Evolutionary conservation across 2,113 vertebrate genomes (phyloP).

Genomic region (Misgurnus mizolepis): DNA sequence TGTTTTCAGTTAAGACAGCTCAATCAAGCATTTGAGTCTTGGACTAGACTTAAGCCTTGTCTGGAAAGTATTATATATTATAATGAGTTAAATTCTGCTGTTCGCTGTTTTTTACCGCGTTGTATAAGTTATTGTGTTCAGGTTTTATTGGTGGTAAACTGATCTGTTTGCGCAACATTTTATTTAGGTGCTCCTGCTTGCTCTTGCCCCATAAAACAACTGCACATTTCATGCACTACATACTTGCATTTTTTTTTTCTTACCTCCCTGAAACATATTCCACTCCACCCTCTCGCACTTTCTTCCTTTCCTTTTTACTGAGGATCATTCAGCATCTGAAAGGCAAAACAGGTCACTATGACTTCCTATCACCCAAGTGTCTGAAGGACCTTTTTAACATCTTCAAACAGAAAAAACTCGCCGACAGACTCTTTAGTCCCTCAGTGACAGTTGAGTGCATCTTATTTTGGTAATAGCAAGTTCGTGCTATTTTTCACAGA

Average conservation of each 20-base stretch:
- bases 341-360: conserved; percentile 6
- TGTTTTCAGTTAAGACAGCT: too few species aligned
- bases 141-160: too few species aligned
- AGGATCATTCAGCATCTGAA: neutral
- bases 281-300: neutral
- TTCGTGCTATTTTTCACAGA: conserved; percentile 13
- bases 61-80: too few species aligned
- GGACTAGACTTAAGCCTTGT: too few species aligned
- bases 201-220: neutral
- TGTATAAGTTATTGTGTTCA: too few species aligned
- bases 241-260: neutral
- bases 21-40: too few species aligned
- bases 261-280: neutral
- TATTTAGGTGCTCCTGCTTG: neutral
- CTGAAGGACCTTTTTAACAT: conserved; percentile 5
- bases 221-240: neutral
- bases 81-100: too few species aligned
- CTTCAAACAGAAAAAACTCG: neutral
- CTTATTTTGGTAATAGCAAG: conserved; percentile 1
- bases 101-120: too few species aligned
- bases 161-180: neutral
- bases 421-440: neutral
- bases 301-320: neutral
- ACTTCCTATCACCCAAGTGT: conserved; percentile 35
- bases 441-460: neutral